phyloP scores from a whole-genome alignment of 2,888 invertebrate genomes.

The Ophioninae sp. region DNA sequence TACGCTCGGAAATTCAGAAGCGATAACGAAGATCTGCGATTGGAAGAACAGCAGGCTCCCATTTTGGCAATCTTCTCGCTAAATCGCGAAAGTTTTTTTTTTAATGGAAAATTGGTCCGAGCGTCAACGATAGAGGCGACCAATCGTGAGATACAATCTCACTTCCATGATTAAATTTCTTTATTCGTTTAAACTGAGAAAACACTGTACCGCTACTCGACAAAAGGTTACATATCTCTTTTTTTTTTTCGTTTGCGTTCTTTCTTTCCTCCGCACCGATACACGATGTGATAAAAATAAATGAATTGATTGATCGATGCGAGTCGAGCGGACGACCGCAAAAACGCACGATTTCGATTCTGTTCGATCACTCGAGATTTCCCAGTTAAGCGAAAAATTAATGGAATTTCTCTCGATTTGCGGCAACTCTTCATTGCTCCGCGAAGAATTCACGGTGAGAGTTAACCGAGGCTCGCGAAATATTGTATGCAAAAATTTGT shows the following conservation, averaged over 20 bases:
- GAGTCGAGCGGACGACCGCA: neutral
- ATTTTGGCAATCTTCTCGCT: conserved; percentile 79
- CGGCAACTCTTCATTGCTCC: neutral
- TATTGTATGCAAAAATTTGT: neutral
- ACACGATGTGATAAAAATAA: neutral
- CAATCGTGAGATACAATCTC: neutral
- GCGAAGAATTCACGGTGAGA: neutral
- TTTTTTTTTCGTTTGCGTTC: neutral
- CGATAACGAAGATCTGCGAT: conserved; percentile 80
- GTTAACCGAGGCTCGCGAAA: neutral
- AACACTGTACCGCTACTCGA: conserved; percentile 8
- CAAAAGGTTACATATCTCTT: conserved; percentile 13
- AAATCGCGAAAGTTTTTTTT: neutral
- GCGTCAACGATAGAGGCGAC: neutral
- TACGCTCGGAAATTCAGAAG: conserved; percentile 75
- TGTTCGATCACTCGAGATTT: neutral
- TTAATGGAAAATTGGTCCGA: neutral
- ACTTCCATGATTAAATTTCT: conserved; percentile 7
- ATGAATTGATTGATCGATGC: neutral
- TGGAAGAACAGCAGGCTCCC: conserved; percentile 82
- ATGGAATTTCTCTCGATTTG: neutral
- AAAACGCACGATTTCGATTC: neutral
- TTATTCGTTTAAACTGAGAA: conserved; percentile 15
- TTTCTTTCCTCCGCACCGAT: neutral
- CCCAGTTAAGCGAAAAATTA: neutral